These are phyloP conservation scores for Artibeus jamaicensis DNA, from an alignment of 2,797 vertebrate genomes.

Conservation along the genomic window DNA sequence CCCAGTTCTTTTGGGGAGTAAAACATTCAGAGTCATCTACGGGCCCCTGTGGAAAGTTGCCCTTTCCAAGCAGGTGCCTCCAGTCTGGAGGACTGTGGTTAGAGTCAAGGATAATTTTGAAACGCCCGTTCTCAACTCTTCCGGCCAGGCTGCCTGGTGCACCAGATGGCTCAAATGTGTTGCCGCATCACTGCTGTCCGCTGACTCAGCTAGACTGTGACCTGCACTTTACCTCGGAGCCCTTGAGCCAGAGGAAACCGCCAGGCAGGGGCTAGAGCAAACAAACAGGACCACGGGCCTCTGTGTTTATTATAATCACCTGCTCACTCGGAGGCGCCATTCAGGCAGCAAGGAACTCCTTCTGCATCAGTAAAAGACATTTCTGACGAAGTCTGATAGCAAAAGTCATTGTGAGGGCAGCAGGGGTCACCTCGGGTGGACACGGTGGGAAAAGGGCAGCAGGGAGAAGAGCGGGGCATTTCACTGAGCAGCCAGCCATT, in stretches of 20 bases:
- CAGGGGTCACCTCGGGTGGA: neutral
- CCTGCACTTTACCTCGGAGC: constrained; percentile 66
- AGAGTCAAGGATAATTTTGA: constrained; percentile 45
- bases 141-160: constrained; percentile 22
- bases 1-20: neutral
- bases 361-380: constrained; percentile 38
- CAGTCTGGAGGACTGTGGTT: constrained; percentile 56
- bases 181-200: constrained; percentile 56
- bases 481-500: neutral
- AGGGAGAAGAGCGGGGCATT: neutral
- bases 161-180: constrained; percentile 51
- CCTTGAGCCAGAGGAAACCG: constrained; percentile 73
- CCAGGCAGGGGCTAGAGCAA: constrained; percentile 65
- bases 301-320: constrained; percentile 73
- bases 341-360: constrained; percentile 15
- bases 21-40: neutral
- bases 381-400: constrained; percentile 29
- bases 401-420: neutral
- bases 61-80: constrained; percentile 47
- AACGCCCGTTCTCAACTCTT: constrained; percentile 46
- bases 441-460: neutral
- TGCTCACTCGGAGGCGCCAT: constrained; percentile 29
- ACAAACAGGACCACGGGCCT: constrained; percentile 39
- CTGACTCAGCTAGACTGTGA: constrained; percentile 77
- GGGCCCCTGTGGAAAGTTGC: neutral